Evolutionary conservation across 2,888 invertebrate species (phyloP), one percentile per base, ranked within the genome.

Genomic region (Pterostichus niger): DNA sequence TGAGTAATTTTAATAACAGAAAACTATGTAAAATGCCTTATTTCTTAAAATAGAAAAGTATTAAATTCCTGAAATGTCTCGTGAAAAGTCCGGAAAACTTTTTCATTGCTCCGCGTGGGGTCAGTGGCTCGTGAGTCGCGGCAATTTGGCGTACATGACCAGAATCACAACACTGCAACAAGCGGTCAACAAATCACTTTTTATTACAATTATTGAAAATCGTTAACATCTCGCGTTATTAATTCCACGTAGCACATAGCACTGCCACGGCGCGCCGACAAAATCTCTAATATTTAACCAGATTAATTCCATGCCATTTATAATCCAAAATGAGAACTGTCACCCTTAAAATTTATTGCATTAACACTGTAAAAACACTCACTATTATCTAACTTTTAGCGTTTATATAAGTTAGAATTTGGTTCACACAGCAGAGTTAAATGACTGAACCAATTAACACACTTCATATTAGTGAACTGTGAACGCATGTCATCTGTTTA

Each of bases 401-500:
- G 40, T 40, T 40, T 40, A 5, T 40, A 40, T 40, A 40, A 40
- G 6, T 52, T 11, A 6, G 13, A 52, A 3, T 52, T 52, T 13
- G 10, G 52, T 52, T 52, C n/a, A 52, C 64, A 33, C 64, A 59
- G 24, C 31, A 17, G 59, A 5, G 17, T 17, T 59, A 24, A 24
- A 11, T 59, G 59, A 64, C 61, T 59, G 59, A 24, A 64, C 33
- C 33, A 64, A 64, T 64, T 64, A 64, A 49, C 49, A 49, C 49
- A 49, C 5, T 49, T 49, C 49, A 49, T n/a, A 49, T 40, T 40
- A 40, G 40, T 40, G 59, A 64, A 11, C 68, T 44, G 6, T 71
- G n/a, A 13, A 33, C n/a, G 31, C 64, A 64, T 71, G 68, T 40
- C 68, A 71, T 71, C 68, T 71, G 68, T 71, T 71, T 71, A 44